phyloP scores from a whole-genome alignment of 92 coral and sea anemone species.

The Isaurus tuberculatus region DNA sequence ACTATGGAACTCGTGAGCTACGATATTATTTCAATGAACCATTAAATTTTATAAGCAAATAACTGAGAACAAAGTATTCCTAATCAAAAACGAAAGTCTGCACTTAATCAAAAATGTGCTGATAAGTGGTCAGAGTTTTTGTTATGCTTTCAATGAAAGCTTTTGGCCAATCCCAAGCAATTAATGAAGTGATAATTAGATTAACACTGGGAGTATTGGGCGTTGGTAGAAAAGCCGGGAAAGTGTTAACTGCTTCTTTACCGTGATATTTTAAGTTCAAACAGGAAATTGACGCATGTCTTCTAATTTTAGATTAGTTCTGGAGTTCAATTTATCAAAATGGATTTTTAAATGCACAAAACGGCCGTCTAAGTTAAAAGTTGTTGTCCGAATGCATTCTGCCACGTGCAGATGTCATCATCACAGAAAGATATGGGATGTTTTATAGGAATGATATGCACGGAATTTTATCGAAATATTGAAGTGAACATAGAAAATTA shows the following conservation, averaged over 20 bases:
- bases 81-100: background rate
- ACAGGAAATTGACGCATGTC: conserved; percentile 28
- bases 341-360: background rate
- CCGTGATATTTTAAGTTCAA: conserved; percentile 24
- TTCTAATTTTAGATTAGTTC: background rate
- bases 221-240: conserved; percentile 8
- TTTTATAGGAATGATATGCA: background rate
- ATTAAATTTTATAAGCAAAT: background rate
- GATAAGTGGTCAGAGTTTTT: conserved; percentile 17
- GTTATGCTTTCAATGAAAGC: conserved; percentile 21
- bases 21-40: too few species aligned
- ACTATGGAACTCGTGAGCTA: too few species aligned
- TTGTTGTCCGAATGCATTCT: background rate
- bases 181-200: conserved; percentile 52
- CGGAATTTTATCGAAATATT: background rate
- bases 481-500: background rate
- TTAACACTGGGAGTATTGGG: conserved; percentile 39
- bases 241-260: background rate
- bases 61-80: background rate
- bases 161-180: conserved; percentile 38
- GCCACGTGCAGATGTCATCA: conserved; percentile 35
- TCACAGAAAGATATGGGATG: background rate
- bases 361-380: background rate
- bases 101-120: conserved; percentile 37
- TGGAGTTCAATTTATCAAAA: conserved; percentile 40